phyloP scores from a whole-genome alignment of 2,113 vertebrate genomes.

The Anthoscopus minutus region DNA sequence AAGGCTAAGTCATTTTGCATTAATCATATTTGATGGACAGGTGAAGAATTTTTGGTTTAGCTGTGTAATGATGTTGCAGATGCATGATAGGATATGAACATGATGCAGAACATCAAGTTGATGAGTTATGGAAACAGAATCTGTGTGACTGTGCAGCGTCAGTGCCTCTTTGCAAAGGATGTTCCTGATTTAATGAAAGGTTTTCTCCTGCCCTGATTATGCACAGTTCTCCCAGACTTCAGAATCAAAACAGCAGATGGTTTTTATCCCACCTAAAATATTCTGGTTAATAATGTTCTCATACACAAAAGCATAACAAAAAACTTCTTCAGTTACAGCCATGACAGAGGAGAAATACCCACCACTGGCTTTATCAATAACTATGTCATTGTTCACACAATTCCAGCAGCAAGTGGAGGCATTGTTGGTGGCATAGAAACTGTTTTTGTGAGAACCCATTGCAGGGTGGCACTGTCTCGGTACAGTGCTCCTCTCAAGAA shows the following conservation, averaged over 20 bases:
- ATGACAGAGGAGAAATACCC: background rate
- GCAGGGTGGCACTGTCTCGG: background rate
- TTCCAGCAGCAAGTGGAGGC: background rate
- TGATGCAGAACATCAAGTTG: background rate
- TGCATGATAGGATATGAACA: background rate
- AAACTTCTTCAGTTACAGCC: background rate
- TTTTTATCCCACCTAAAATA: background rate
- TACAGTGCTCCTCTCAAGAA: constrained; percentile 29
- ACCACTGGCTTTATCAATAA: background rate
- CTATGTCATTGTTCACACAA: background rate
- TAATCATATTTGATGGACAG: background rate
- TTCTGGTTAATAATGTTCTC: background rate
- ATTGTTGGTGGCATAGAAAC: constrained; percentile 18
- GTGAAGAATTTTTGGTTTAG: background rate
- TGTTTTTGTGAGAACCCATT: background rate
- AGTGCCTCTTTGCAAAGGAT: background rate
- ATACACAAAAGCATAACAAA: background rate
- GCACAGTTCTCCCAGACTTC: background rate
- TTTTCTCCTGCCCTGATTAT: background rate
- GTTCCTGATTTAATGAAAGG: background rate
- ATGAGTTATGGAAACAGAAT: background rate
- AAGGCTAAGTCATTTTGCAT: background rate
- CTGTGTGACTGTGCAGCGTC: background rate
- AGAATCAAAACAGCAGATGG: background rate
- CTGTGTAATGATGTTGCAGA: background rate